Evolutionary conservation across 2,797 vertebrate species (phyloP), one percentile per base, ranked within the genome.

Genomic region (Sebastes hubbsi): DNA sequence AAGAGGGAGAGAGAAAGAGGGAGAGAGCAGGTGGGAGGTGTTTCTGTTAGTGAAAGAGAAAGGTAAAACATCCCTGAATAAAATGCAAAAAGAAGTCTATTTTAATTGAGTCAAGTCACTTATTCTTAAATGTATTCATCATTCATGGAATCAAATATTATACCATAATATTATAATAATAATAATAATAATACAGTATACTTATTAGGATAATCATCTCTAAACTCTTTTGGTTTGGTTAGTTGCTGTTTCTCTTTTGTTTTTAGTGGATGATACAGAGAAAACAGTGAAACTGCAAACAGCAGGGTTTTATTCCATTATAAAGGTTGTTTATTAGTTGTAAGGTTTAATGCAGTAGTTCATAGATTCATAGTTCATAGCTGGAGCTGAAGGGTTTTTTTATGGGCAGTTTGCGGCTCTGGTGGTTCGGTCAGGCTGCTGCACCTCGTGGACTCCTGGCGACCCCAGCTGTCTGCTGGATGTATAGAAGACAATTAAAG

Each of bases 391-490:
- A 25, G 4, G 34, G 36, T 60, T 60, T 74, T 63, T 5, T 60
- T n/a, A 49, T 13, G 29, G n/a, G n/a, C 38, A 20, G 66, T 54
- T 36, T 62, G n/a, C 20, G 2, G 55, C 71, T 64, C 65, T 8
- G 38, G 2, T 56, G 64, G 34, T 66, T 42, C 32, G 54, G 66
- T 55, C 49, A 11, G 13, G 70, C 87, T 66, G 70, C 87, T 66
- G 56, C 84, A 65, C 77, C 64, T 83, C 71, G 82, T 66, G 84
- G 93, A 82, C 90, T 80, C 85, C 85, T 95, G 93, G 95, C 95
- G 95, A 95, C 95, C 95, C 93, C 95, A 89, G 62, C 94, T 84
- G 96, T 94, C 91, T 61, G 89, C 78, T 91, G 64, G 16, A 80
- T 60, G 88, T 71, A 94, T 75, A 61, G 65, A 34, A 88, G 74